Conservation (phyloP, 2,888 invertebrate genomes). For the Cryptocephalus primarius region DNA sequence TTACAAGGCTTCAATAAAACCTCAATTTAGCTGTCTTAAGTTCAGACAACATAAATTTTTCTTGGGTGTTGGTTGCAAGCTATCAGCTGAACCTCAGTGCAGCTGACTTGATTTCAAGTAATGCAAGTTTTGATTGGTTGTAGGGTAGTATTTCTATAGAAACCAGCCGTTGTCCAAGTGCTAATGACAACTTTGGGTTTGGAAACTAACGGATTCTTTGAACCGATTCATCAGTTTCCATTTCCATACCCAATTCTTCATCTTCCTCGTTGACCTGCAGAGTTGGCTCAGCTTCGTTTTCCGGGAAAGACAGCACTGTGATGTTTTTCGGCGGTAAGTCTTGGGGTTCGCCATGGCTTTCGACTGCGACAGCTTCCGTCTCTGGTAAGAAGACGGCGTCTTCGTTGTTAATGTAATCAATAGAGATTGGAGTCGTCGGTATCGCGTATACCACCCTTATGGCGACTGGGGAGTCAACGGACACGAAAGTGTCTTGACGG, state of each 20-base stretch:
- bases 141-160: no score
- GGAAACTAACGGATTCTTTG: no score
- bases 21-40: no score
- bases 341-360: slow-evolving; percentile 17
- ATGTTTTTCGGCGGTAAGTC: slow-evolving; percentile 27
- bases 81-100: no score
- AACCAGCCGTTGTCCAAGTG: no score
- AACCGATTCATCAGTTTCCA: no score
- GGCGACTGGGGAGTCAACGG: slow-evolving; percentile 29
- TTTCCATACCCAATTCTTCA: slow-evolving; percentile 29
- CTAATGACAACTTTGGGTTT: no score
- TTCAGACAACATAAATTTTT: no score
- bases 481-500: slow-evolving; percentile 24
- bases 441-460: slow-evolving; percentile 36
- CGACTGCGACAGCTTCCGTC: slow-evolving; percentile 29
- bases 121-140: no score
- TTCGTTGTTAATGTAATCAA: slow-evolving; percentile 18
- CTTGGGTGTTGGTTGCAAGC: no score
- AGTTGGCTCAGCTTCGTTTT: slow-evolving; percentile 26
- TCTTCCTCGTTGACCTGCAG: slow-evolving; percentile 29
- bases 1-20: no score
- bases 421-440: slow-evolving; percentile 31
- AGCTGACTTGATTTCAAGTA: no score
- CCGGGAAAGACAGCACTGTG: slow-evolving; percentile 29
- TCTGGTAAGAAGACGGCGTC: slow-evolving; percentile 17